A percentile compares a stretch with the other conserved stretches of the same genome.
Evolutionary conservation across 2,797 vertebrate genomes (phyloP).

Genomic region (Notolepis coatsorum): DNA sequence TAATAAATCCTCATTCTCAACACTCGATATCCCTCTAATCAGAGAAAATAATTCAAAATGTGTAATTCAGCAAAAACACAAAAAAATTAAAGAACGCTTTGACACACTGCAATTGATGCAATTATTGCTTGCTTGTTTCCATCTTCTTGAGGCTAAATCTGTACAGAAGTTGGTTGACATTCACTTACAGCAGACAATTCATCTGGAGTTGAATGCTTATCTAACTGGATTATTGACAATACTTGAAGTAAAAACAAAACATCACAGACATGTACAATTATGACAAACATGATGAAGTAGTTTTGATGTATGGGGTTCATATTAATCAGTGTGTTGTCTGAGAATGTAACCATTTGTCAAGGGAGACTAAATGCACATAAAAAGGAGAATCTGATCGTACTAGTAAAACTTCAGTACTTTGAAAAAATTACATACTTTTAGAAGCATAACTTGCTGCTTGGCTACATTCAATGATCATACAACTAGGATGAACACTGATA

Average conservation of each 20-base stretch:
- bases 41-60: conserved; percentile 59
- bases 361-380: conserved; percentile 25
- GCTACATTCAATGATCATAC: conserved; percentile 77
- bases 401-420: conserved; percentile 36
- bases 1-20: conserved; percentile 23
- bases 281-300: not conserved
- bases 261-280: conserved; percentile 7
- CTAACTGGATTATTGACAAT: conserved; percentile 1
- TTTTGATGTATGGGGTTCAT: not conserved
- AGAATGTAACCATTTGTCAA: conserved; percentile 39
- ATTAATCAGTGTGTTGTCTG: conserved; percentile 4
- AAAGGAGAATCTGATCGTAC: conserved; percentile 26
- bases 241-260: conserved; percentile 13
- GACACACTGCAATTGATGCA: conserved; percentile 30
- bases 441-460: conserved; percentile 50
- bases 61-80: conserved; percentile 42
- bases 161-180: conserved; percentile 48
- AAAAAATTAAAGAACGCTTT: conserved; percentile 44
- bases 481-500: conserved; percentile 36
- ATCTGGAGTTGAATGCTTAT: conserved; percentile 14
- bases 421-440: conserved; percentile 28
- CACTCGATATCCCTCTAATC: conserved; percentile 31
- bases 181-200: conserved; percentile 28
- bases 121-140: conserved; percentile 64
- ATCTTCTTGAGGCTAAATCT: conserved; percentile 37